Evolutionary conservation across 2,797 vertebrate species (phyloP).

Genomic region (Meda fulgida): DNA sequence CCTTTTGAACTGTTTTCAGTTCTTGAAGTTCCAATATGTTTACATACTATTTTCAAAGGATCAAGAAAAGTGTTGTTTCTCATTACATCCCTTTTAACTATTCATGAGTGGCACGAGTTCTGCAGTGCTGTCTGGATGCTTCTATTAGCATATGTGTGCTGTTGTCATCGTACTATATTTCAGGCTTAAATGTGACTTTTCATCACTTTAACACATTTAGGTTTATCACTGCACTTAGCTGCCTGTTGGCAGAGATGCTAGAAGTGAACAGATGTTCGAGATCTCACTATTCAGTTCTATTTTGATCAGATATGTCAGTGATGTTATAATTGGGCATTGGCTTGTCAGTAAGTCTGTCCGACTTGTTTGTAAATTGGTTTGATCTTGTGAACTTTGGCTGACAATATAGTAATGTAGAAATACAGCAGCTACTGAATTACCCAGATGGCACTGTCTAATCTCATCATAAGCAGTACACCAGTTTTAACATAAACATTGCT

Average conservation of each 20-base stretch:
- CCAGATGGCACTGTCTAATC: conserved; percentile 11
- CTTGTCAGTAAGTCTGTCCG: not conserved
- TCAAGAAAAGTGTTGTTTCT: not conserved
- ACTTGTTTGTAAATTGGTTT: conserved; percentile 3
- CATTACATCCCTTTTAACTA: not conserved
- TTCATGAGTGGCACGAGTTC: not conserved
- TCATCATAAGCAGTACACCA: not conserved
- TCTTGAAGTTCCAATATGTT: not conserved
- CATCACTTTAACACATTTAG: not conserved
- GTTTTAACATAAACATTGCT: conserved; percentile 42
- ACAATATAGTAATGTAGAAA: not conserved
- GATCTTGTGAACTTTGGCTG: not conserved
- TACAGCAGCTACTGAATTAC: not conserved
- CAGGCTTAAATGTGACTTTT: not conserved
- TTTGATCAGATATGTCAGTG: not conserved
- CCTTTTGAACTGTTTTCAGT: not conserved
- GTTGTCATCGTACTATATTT: not conserved
- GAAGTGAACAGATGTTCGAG: conserved; percentile 19
- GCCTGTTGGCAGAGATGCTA: conserved; percentile 2
- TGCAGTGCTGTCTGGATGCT: not conserved
- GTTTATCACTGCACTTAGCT: conserved; percentile 1
- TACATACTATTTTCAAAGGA: not conserved
- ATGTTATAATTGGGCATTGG: not conserved
- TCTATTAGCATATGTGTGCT: not conserved
- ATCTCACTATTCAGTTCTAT: not conserved